These are phyloP conservation scores for Dioctria rufipes DNA, from an alignment of 2,888 invertebrate genomes.

Conservation along the genomic window DNA sequence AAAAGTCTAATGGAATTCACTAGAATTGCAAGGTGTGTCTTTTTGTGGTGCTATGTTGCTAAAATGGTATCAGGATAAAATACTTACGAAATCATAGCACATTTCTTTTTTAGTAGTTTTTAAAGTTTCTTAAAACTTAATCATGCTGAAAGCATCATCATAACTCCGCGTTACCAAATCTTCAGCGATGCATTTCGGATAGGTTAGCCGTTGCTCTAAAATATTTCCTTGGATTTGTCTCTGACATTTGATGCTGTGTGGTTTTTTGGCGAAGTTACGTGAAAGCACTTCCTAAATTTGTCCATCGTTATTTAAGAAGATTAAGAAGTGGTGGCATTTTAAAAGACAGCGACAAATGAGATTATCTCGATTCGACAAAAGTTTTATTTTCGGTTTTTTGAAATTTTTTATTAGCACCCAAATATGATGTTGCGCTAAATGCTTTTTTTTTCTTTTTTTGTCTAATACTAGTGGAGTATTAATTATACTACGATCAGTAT, in stretches of 20 bases:
- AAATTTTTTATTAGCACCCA: no score
- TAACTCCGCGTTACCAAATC: neutral
- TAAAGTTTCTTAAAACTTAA: neutral
- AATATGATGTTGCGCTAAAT: no score
- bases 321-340: no score
- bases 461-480: no score
- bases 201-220: no score
- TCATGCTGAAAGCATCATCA: neutral
- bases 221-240: no score
- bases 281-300: neutral
- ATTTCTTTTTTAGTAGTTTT: neutral
- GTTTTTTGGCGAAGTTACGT: neutral
- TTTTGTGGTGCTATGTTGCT: neutral
- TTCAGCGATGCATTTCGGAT: neutral
- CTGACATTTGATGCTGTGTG: no score
- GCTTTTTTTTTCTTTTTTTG: no score
- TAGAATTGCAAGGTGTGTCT: neutral
- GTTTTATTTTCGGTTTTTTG: no score
- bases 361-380: no score
- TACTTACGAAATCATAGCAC: neutral
- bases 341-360: no score
- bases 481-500: no score
- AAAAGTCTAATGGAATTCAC: neutral
- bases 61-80: neutral
- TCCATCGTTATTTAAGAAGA: neutral